phyloP scores from a whole-genome alignment of 2,888 invertebrate genomes.

The Tenthredo notha region DNA sequence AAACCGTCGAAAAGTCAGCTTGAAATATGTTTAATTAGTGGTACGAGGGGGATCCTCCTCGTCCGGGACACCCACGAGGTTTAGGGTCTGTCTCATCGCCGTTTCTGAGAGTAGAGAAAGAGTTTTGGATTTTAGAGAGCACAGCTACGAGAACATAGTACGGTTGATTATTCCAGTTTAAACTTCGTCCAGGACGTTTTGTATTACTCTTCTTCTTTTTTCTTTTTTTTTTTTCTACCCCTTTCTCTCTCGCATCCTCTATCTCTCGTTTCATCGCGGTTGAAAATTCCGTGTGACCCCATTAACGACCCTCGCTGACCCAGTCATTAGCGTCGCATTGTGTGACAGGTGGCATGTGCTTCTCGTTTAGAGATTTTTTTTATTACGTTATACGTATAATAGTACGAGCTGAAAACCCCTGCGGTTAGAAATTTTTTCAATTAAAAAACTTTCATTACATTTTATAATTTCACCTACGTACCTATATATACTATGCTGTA shows the following conservation, averaged over 20 bases:
- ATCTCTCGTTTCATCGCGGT: too few species aligned
- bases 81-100: background rate
- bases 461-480: background rate
- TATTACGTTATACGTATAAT: background rate
- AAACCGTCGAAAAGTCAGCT: conserved; percentile 20
- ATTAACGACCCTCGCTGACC: conserved; percentile 9
- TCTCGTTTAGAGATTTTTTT: conserved; percentile 27
- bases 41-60: background rate
- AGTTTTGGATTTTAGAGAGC: conserved; percentile 9
- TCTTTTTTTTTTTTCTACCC: background rate
- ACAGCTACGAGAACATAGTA: background rate
- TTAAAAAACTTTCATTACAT: conserved; percentile 9
- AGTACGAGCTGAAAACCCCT: background rate
- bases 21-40: conserved; percentile 37
- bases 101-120: background rate
- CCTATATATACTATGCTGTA: too few species aligned
- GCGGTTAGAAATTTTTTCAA: background rate
- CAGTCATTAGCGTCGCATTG: conserved; percentile 22
- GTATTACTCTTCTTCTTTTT: background rate
- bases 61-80: conserved; percentile 22
- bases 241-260: background rate
- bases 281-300: conserved; percentile 14
- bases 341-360: conserved; percentile 30
- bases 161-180: background rate
- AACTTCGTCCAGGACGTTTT: background rate